Conservation (phyloP, 2,113 vertebrate genomes). For the Pavo muticus region DNA sequence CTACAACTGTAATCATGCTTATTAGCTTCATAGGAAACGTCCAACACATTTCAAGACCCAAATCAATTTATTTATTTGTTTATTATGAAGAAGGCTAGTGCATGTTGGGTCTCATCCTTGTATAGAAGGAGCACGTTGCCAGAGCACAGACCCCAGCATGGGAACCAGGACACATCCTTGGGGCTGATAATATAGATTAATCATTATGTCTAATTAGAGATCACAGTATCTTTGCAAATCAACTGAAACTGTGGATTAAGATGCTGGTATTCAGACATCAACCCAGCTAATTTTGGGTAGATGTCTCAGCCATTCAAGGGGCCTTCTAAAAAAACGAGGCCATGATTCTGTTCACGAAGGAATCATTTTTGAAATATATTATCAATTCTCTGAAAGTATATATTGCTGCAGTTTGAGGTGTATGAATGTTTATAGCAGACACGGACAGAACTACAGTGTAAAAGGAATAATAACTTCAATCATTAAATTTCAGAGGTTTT, state of each 20-base stretch:
- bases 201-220: not conserved
- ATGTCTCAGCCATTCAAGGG: not conserved
- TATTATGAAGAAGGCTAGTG: not conserved
- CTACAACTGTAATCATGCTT: not conserved
- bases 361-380: not conserved
- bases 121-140: not conserved
- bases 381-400: too few species aligned
- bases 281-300: not conserved
- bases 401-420: too few species aligned
- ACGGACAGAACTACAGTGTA: rapidly evolving
- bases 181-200: not conserved
- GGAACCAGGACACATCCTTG: not conserved
- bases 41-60: not conserved
- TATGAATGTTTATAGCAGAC: not conserved
- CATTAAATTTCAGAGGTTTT: not conserved
- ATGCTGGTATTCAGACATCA: not conserved
- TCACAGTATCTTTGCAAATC: not conserved
- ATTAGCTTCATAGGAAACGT: not conserved
- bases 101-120: not conserved
- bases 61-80: too few species aligned
- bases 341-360: not conserved
- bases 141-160: not conserved
- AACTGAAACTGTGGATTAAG: not conserved
- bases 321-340: not conserved
- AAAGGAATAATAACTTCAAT: not conserved